Evolutionary conservation across 2,797 vertebrate genomes (phyloP), one percentile per base, ranked within the genome.

Genomic region (Chloroceryle amazona): DNA sequence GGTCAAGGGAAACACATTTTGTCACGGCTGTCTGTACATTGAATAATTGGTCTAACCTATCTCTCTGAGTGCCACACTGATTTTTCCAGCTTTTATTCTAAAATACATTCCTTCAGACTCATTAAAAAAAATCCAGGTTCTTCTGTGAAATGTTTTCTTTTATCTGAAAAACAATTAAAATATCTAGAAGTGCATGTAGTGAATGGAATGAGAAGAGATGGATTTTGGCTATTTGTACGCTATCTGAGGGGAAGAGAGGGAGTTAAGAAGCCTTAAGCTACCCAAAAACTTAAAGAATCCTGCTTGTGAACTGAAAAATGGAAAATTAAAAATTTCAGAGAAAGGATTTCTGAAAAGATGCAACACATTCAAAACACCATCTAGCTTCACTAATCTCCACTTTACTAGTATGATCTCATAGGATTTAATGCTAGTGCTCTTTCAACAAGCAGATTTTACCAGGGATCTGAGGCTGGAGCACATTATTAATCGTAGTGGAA

Each of bases 391-490:
- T 92, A 57, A 90, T 74, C 71, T 66, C 20, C 66, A 47, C 37
- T 73, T 94, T 87, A 80, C 70, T 70, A 73, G 33, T 22, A 81
- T 49, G 20, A 14, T 81, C 15, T 65, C 60, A 22, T 42, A 83
- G 76, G 62, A 73, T 79, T 79, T 74, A 90, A 42, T 55, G 35
- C 25, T 71, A 35, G 33, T 22, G 49, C 26, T 87, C 47, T 86
- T 79, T 89, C 71, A 92, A 82, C 54, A 86, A 90, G 42, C 33
- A 81, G 46, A 88, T 89, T 67, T 89, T 73, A 60, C n/a, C 25
- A 61, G 42, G 19, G 31, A 93, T n/a, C n/a, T 8, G 2, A 71
- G 39, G 19, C 35, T 61, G 67, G 70, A 95, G 73, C 23, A 42
- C 7, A 26, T 37, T 73, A 86, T 81, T 95, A 83, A 66, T 22